Percentiles rank a stretch among this genome's conserved stretches.
These are phyloP conservation scores for Apteryx mantelli DNA, from an alignment of 2,113 vertebrate genomes.

Conservation along the genomic window DNA sequence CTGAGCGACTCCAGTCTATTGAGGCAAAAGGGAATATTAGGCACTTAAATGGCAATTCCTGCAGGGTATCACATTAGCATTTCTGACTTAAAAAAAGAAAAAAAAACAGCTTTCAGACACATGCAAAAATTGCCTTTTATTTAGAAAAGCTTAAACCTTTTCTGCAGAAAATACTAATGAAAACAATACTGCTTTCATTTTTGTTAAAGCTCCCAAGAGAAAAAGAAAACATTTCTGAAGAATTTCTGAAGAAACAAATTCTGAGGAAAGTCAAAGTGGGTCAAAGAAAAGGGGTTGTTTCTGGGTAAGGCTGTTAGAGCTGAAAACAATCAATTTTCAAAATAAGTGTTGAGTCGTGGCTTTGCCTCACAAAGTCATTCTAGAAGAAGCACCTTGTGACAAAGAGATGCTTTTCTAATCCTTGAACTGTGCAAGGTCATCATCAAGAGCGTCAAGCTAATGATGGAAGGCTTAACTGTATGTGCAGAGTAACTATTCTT, in stretches of 20 bases:
- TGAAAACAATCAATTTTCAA: background rate
- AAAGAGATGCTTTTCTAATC: background rate
- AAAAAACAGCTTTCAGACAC: background rate
- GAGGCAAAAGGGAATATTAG: background rate
- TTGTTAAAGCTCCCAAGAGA: background rate
- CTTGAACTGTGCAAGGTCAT: background rate
- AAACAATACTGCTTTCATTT: conserved; percentile 8
- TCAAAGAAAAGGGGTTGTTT: background rate
- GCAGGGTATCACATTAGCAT: background rate
- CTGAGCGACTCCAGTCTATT: background rate
- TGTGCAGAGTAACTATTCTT: background rate
- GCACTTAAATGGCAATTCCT: background rate
- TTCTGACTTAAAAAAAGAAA: background rate
- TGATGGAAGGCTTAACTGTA: background rate
- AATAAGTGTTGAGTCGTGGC: background rate
- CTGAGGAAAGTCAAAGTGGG: background rate
- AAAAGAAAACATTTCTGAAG: background rate
- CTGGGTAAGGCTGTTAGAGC: background rate
- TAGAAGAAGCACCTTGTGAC: rapidly evolving
- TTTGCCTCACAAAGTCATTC: background rate
- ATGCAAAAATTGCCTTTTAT: background rate
- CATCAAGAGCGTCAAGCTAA: rapidly evolving
- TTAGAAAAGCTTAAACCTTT: conserved; percentile 6
- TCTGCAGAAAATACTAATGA: background rate
- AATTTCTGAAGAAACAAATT: background rate